Percentiles rank a stretch among this genome's conserved stretches.
phyloP scores from a whole-genome alignment of 2,888 invertebrate species.

The Phoronis australis region DNA sequence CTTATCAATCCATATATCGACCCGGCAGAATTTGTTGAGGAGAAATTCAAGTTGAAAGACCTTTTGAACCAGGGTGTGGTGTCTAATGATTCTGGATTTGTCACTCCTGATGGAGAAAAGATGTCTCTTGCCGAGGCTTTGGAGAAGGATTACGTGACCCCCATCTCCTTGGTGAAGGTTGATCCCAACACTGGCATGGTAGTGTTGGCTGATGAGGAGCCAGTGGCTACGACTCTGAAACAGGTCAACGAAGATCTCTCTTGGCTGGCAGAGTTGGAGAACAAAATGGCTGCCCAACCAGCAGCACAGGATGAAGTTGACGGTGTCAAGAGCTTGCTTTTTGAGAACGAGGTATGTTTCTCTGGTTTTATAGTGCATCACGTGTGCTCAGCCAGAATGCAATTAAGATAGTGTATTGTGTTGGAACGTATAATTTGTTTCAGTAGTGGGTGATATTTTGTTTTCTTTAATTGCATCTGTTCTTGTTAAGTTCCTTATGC shows the following conservation, averaged over 20 bases:
- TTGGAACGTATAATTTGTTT: too few relatives aligned
- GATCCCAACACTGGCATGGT: constrained; percentile 36
- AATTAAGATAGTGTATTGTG: too few relatives aligned
- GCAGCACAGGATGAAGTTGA: constrained; percentile 30
- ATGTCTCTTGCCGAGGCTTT: constrained; percentile 60
- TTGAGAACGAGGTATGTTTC: constrained; percentile 22
- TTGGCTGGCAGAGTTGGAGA: constrained; percentile 40
- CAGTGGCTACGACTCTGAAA: constrained; percentile 36
- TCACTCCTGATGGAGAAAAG: constrained; percentile 55
- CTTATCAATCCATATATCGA: constrained; percentile 34
- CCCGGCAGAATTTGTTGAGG: constrained; percentile 33
- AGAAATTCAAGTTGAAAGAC: constrained; percentile 31
- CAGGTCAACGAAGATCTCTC: constrained; percentile 41
- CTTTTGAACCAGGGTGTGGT: constrained; percentile 37
- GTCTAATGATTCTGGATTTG: constrained; percentile 30
- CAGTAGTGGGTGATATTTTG: too few relatives aligned
- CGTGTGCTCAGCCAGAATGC: not conserved
- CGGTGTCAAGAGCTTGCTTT: constrained; percentile 23
- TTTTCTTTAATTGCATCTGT: too few relatives aligned
- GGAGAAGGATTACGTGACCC: constrained; percentile 66
- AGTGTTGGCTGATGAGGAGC: constrained; percentile 34
- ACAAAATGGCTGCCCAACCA: constrained; percentile 25
- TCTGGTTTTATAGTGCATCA: not conserved
- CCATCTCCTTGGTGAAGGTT: constrained; percentile 62
- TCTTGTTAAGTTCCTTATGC: too few relatives aligned